Percentiles rank a stretch among this genome's conserved stretches.
These are phyloP conservation scores for Octomys mimax DNA, from an alignment of 2,797 vertebrate species.

Conservation along the genomic window DNA sequence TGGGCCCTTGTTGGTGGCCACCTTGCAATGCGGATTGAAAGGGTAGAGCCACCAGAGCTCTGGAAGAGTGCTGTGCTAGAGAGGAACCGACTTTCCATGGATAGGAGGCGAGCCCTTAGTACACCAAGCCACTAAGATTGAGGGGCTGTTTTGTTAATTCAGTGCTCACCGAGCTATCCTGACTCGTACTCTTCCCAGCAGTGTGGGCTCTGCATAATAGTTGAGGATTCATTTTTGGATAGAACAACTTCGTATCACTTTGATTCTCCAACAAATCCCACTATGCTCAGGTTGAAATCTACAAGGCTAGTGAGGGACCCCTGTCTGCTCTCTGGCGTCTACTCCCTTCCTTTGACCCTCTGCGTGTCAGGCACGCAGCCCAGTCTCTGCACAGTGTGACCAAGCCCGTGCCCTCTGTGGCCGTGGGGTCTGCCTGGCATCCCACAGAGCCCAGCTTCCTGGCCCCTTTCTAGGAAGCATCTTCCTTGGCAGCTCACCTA, in stretches of 20 bases:
- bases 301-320: rapidly evolving
- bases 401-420: not conserved
- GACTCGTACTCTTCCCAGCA: rapidly evolving
- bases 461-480: not conserved
- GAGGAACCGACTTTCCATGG: not conserved
- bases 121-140: not conserved
- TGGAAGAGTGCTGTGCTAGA: not conserved
- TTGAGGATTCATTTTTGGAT: not conserved
- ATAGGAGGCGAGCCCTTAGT: not conserved
- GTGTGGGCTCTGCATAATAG: not conserved
- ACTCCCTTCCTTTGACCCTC: not conserved
- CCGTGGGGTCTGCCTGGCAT: rapidly evolving
- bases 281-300: not conserved
- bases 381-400: not conserved
- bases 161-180: not conserved
- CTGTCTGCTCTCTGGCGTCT: not conserved
- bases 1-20: not conserved
- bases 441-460: not conserved
- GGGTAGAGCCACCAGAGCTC: not conserved
- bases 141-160: not conserved
- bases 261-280: not conserved
- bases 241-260: not conserved
- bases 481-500: not conserved
- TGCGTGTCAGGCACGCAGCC: rapidly evolving
- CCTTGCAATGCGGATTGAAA: rapidly evolving